Percentiles rank a stretch among this genome's conserved stretches.
Conservation (phyloP, 2,888 invertebrate genomes). For the Drosophila imparisetae region DNA sequence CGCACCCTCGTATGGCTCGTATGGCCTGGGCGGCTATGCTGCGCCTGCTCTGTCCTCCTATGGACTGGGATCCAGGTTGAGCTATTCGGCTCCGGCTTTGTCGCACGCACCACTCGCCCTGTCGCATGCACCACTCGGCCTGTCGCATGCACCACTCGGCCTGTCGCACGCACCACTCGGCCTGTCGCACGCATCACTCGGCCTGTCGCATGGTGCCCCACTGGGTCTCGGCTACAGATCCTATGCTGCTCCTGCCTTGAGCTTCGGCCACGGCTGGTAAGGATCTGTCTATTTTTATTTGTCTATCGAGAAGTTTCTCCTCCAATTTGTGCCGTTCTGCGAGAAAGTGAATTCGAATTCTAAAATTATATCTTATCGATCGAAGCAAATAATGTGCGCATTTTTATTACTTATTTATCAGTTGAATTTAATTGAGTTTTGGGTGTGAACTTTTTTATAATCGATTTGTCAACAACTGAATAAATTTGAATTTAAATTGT, state of each 20-base stretch:
- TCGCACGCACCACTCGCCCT: constrained; percentile 45
- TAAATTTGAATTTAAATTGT: not conserved
- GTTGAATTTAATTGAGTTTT: not conserved
- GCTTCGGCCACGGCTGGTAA: constrained; percentile 81
- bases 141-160: not conserved
- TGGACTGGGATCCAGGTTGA: constrained; percentile 47
- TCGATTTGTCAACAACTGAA: not conserved
- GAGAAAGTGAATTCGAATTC: constrained; percentile 23
- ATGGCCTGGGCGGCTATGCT: constrained; percentile 67
- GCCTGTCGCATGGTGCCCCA: constrained; percentile 23
- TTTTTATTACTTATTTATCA: not conserved
- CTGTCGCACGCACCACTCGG: constrained; percentile 7
- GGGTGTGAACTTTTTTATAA: not conserved
- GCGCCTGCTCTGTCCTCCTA: constrained; percentile 15
- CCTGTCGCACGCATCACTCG: constrained; percentile 2
- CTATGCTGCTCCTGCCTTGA: constrained; percentile 85
- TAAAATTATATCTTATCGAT: constrained; percentile 29
- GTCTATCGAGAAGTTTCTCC: constrained; percentile 13
- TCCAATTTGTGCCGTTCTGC: constrained; percentile 10
- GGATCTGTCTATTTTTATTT: not conserved
- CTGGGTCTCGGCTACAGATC: constrained; percentile 53
- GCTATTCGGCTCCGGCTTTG: constrained; percentile 65
- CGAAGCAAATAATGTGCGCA: constrained; percentile 7
- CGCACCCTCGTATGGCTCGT: constrained; percentile 63
- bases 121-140: constrained; percentile 11